Conservation (phyloP, 2,888 invertebrate species). For the Amiota minor region DNA sequence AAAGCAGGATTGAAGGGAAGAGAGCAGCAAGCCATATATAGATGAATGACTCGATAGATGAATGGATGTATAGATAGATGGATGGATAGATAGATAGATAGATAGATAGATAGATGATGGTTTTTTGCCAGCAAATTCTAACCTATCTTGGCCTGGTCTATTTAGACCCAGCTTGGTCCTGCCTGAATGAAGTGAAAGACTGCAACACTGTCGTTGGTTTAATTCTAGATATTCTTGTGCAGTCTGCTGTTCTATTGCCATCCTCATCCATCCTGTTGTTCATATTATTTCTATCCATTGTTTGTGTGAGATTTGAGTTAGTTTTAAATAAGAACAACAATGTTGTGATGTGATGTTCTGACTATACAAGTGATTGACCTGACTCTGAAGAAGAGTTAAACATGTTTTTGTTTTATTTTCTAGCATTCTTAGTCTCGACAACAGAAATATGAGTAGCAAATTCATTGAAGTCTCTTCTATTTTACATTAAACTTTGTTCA, state of each 20-base stretch:
- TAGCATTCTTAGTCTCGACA: too few species aligned
- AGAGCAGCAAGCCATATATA: conserved; percentile 23
- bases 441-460: too few species aligned
- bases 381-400: conserved; percentile 1
- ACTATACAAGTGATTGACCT: conserved; percentile 12
- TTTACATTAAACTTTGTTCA: too few species aligned
- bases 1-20: neutral
- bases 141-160: too few species aligned
- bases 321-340: conserved; percentile 50
- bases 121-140: neutral
- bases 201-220: too few species aligned
- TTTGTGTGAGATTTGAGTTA: conserved; percentile 45
- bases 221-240: too few species aligned
- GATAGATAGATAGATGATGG: conserved; percentile 44
- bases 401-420: too few species aligned
- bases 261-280: neutral
- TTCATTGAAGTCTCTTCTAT: too few species aligned
- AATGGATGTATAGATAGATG: conserved; percentile 32
- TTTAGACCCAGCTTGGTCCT: too few species aligned
- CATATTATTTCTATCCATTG: neutral
- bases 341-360: conserved; percentile 32
- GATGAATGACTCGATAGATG: conserved; percentile 36
- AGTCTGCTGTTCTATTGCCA: neutral
- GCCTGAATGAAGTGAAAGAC: too few species aligned
- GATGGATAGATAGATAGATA: conserved; percentile 54